Conservation (phyloP, 2,888 invertebrate species). For the Lithophane ornitopus region DNA sequence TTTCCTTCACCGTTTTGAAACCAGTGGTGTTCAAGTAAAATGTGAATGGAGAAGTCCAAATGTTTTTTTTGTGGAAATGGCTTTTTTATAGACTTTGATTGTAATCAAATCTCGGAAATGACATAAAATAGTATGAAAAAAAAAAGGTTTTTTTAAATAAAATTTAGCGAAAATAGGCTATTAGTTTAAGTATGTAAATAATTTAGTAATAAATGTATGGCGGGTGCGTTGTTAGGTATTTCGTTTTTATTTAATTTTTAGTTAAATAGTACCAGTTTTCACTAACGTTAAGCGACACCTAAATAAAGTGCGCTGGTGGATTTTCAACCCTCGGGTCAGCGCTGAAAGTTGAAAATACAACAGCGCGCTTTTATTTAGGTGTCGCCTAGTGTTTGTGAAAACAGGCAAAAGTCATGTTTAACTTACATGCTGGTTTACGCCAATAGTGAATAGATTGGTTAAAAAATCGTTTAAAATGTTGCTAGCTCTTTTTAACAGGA, state of each 20-base stretch:
- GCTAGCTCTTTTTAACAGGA: neutral
- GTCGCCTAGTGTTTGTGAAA: neutral
- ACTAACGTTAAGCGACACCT: neutral
- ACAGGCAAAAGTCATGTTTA: neutral
- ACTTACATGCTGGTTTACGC: neutral
- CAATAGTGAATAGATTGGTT: constrained; percentile 7
- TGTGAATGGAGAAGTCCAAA: no score
- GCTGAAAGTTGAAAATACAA: neutral
- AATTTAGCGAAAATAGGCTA: constrained; percentile 65
- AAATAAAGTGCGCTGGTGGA: no score
- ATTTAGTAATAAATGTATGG: constrained; percentile 52
- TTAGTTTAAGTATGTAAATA: constrained; percentile 68
- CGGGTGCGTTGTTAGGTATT: constrained; percentile 38
- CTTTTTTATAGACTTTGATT: neutral
- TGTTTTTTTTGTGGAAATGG: no score
- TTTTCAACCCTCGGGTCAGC: neutral
- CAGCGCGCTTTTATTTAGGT: neutral
- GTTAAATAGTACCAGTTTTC: constrained; percentile 9
- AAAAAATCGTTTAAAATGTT: neutral
- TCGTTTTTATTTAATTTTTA: constrained; percentile 52
- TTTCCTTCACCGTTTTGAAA: no score
- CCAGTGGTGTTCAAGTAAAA: no score
- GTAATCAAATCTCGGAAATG: constrained; percentile 13
- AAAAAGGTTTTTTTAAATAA: constrained; percentile 15
- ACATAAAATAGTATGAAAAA: constrained; percentile 6